Evolutionary conservation across 2,113 vertebrate genomes (phyloP).

Genomic region (Entomyzon cyanotis): DNA sequence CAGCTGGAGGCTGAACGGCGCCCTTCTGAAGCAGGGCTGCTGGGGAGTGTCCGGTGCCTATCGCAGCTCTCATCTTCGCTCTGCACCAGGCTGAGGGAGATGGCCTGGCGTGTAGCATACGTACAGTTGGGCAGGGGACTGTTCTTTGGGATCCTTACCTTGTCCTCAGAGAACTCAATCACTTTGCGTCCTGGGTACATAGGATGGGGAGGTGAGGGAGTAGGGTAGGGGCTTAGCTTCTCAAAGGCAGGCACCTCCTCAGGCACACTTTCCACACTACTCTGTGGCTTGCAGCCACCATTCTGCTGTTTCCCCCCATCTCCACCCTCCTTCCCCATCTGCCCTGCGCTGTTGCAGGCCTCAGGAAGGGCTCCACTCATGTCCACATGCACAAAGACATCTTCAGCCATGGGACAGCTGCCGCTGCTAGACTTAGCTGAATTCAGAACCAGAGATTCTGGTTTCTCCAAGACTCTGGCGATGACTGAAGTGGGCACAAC

Average conservation of each 20-base stretch:
- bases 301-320: constrained; percentile 71
- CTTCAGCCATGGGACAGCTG: constrained; percentile 86
- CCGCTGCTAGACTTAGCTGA: constrained; percentile 90
- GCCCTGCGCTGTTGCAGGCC: constrained; percentile 24
- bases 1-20: constrained; percentile 72
- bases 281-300: constrained; percentile 79
- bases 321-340: constrained; percentile 28
- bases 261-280: constrained; percentile 70
- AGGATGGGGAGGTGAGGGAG: constrained; percentile 82
- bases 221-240: constrained; percentile 91
- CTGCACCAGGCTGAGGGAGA: constrained; percentile 93
- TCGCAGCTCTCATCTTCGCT: constrained; percentile 74
- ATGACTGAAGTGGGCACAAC: constrained; percentile 94
- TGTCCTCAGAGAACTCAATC: constrained; percentile 96
- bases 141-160: constrained; percentile 94
- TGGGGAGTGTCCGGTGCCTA: constrained; percentile 71
- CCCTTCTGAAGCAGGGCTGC: constrained; percentile 80
- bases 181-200: constrained; percentile 92
- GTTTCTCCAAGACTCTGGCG: constrained; percentile 94
- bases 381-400: constrained; percentile 96
- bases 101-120: constrained; percentile 94
- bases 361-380: constrained; percentile 82
- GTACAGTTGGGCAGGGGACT: constrained; percentile 97
- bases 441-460: constrained; percentile 92
- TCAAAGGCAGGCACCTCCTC: constrained; percentile 84